phyloP scores from a whole-genome alignment of 1,140 invertebrate species.

The Glossosoma conforme region DNA sequence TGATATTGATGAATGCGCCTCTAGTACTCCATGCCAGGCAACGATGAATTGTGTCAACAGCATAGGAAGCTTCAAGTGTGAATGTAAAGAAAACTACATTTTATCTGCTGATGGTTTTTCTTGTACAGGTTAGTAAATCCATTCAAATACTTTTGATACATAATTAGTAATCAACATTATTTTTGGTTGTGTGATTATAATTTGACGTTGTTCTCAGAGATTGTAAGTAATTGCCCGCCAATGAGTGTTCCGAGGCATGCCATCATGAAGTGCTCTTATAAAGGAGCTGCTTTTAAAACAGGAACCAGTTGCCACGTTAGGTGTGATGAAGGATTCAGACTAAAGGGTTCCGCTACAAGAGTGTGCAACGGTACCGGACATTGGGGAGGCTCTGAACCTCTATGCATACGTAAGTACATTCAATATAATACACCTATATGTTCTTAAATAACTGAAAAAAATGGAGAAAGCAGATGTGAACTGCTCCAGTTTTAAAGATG shows the following conservation, averaged over 20 bases:
- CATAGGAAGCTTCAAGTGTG: slow-evolving; percentile 67
- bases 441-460: too few relatives aligned
- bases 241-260: slow-evolving; percentile 40
- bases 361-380: slow-evolving; percentile 47
- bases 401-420: slow-evolving; percentile 50
- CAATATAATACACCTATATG: too few relatives aligned
- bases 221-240: slow-evolving; percentile 35
- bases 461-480: too few relatives aligned
- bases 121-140: slow-evolving; percentile 38
- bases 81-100: slow-evolving; percentile 70
- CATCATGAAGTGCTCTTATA: slow-evolving; percentile 38
- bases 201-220: slow-evolving; percentile 22
- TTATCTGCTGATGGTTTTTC: slow-evolving; percentile 37
- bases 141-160: too few relatives aligned
- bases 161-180: too few relatives aligned
- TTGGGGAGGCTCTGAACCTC: slow-evolving; percentile 49
- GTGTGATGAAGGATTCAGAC: slow-evolving; percentile 49
- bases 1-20: slow-evolving; percentile 76
- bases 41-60: slow-evolving; percentile 77
- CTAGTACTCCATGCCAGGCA: slow-evolving; percentile 59
- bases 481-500: too few relatives aligned
- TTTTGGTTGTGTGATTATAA: too few relatives aligned
- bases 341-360: slow-evolving; percentile 48
- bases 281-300: slow-evolving; percentile 23
- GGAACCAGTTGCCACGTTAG: slow-evolving; percentile 55